Base-by-base conservation (phyloP, 2,113 vertebrate genomes). In the Orientallactaga bullata region DNA sequence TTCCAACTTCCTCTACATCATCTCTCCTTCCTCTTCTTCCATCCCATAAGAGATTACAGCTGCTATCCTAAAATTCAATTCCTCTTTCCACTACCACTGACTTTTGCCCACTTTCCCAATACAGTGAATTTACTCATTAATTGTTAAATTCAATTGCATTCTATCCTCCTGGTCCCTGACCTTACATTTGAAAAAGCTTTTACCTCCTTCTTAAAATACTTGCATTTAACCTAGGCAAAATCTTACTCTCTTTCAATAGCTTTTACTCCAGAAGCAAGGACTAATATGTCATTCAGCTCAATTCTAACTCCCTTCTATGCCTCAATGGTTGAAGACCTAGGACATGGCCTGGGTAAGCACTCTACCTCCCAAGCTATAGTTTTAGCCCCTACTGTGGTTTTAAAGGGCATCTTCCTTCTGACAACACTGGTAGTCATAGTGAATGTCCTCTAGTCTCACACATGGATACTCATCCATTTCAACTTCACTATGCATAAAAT, bases 141-240 rank as follows among this genome's bases (percentile, higher is more conserved):
- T 17, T 30, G n/a, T 88, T 79, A 84, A 61, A 92, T 35, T 85
- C 66, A 88, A 55, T 17, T 39, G 63, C 4, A 24, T 23, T 30
- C 20, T 68, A 51, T 58, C 71, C 47, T 73, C 39, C 66, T 65
- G 20, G n/a, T 58, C 24, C 39, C 26, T 68, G 76, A 71, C 3
- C 28, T 81, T 37, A 35, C 18, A 51, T 66, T 37, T 80, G 30
- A 78, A 37, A 71, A 47, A 51, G 60, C 24, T 58, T 4, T 26
- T 26, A 83, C 42, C 7, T 86, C 26, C 37, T 92, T 84, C 73
- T 90, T 68, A 37, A 95, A 93, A 85, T 55, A 71, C 35, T 79
- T 85, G 55, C 51, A 69, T 16, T 21, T 73, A 1, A 69, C 15
- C 24, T 77, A 4, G 30, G 39, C 63, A 85, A 85, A 83, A 47